phyloP scores from a whole-genome alignment of 2,113 vertebrate species.

The Protomyctophum bolini region DNA sequence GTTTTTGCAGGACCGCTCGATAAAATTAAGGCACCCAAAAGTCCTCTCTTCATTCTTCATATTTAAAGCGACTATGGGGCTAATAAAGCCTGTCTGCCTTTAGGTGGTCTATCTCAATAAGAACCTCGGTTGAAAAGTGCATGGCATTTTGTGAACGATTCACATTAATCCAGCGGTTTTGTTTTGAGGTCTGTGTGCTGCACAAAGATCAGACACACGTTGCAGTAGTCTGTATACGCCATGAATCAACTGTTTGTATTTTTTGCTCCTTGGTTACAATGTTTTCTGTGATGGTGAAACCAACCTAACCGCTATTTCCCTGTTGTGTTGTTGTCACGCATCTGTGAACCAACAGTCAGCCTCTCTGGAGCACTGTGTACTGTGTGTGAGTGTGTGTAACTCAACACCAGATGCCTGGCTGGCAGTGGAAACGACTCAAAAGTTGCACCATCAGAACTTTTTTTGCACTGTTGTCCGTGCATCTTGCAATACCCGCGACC shows the following conservation, averaged over 20 bases:
- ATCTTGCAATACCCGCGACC: conserved; percentile 37
- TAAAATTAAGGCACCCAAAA: too few relatives aligned
- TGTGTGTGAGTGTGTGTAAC: not conserved
- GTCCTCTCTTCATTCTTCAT: too few relatives aligned
- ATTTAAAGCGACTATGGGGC: too few relatives aligned
- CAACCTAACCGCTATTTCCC: conserved; percentile 15
- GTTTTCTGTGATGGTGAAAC: conserved; percentile 23
- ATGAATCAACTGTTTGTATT: conserved; percentile 30
- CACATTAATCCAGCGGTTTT: not conserved
- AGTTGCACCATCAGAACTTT: conserved; percentile 6
- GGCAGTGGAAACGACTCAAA: conserved; percentile 3
- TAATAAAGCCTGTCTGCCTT: too few relatives aligned
- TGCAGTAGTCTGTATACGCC: conserved; percentile 9
- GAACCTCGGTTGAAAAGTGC: conserved; percentile 1
- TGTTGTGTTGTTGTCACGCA: conserved; percentile 17
- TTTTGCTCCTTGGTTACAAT: conserved; percentile 26
- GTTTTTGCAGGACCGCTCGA: too few relatives aligned
- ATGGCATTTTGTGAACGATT: conserved; percentile 2
- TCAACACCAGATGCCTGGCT: conserved; percentile 13
- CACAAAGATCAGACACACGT: conserved; percentile 20
- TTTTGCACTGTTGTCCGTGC: not conserved
- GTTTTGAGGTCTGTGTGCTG: not conserved
- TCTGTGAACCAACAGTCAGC: conserved; percentile 19
- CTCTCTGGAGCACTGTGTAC: conserved; percentile 17
- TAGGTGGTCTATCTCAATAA: not conserved